A percentile compares a stretch with the other conserved stretches of the same genome.
phyloP scores from a whole-genome alignment of 2,888 invertebrate species.

The Lasioglossum figueresi region DNA sequence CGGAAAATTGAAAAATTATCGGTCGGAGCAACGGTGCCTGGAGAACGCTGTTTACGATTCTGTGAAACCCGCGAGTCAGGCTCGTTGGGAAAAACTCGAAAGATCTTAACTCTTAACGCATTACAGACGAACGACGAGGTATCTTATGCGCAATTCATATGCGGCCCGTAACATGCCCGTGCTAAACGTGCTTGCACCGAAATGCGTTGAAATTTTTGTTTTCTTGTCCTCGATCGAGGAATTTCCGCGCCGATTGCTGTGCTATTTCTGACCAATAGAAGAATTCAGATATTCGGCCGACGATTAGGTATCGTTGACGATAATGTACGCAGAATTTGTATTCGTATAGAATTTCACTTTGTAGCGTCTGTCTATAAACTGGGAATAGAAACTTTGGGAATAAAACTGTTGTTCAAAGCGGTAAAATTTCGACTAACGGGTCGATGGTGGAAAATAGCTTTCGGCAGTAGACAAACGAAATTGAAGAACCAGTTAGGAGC shows the following conservation, averaged over 20 bases:
- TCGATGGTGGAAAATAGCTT: background rate
- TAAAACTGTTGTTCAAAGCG: background rate
- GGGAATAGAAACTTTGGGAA: background rate
- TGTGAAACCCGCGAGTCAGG: background rate
- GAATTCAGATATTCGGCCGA: background rate
- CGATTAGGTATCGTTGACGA: background rate
- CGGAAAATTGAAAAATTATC: background rate
- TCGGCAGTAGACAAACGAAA: background rate
- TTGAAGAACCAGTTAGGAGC: constrained; percentile 10
- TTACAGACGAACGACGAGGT: background rate
- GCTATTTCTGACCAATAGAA: background rate
- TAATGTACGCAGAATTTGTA: background rate
- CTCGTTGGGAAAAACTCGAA: background rate
- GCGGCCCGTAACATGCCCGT: background rate
- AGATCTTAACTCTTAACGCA: background rate
- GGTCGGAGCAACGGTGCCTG: background rate
- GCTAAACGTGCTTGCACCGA: background rate
- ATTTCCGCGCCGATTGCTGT: background rate
- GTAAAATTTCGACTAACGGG: background rate
- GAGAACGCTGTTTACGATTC: background rate
- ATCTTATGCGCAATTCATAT: background rate
- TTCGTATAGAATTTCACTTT: background rate
- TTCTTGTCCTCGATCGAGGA: background rate
- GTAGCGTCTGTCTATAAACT: background rate
- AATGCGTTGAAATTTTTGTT: background rate